phyloP scores from a whole-genome alignment of 2,113 vertebrate genomes.

The Calyptomena viridis region DNA sequence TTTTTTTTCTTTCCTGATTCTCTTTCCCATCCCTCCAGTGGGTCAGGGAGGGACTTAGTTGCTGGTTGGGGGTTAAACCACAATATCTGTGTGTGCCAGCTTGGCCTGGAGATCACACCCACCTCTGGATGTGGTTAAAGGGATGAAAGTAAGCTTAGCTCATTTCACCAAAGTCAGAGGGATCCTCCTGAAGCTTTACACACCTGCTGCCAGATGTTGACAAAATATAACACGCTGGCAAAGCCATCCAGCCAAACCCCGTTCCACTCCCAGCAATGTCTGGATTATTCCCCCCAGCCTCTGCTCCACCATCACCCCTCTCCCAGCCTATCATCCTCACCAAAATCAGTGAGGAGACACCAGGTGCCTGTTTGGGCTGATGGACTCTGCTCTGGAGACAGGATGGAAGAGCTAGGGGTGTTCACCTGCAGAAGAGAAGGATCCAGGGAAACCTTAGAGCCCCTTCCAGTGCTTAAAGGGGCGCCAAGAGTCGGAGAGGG shows the following conservation, averaged over 20 bases:
- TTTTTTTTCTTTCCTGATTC: not conserved
- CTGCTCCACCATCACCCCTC: not conserved
- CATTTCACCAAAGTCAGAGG: not conserved
- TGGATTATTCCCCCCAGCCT: not conserved
- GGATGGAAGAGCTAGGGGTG: not conserved
- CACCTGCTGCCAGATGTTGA: not conserved
- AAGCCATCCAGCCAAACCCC: not conserved
- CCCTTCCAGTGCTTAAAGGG: not conserved
- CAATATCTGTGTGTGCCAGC: not conserved
- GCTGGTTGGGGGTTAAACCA: not conserved
- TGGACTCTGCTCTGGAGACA: not conserved
- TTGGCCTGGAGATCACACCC: not conserved
- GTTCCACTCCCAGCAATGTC: not conserved
- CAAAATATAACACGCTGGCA: accelerated
- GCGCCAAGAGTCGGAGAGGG: not conserved
- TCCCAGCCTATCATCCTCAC: not conserved
- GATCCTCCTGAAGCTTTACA: not conserved
- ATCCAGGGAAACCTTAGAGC: not conserved
- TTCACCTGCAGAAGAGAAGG: not conserved
- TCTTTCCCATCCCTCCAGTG: not conserved
- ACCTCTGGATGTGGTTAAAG: not conserved
- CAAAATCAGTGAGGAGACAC: not conserved
- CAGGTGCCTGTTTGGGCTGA: not conserved
- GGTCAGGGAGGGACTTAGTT: not conserved
- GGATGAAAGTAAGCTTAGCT: not conserved